Percentiles rank a stretch among this genome's conserved stretches.
Evolutionary conservation across 2,797 vertebrate species (phyloP).

Genomic region (Malacoctenus gilli): DNA sequence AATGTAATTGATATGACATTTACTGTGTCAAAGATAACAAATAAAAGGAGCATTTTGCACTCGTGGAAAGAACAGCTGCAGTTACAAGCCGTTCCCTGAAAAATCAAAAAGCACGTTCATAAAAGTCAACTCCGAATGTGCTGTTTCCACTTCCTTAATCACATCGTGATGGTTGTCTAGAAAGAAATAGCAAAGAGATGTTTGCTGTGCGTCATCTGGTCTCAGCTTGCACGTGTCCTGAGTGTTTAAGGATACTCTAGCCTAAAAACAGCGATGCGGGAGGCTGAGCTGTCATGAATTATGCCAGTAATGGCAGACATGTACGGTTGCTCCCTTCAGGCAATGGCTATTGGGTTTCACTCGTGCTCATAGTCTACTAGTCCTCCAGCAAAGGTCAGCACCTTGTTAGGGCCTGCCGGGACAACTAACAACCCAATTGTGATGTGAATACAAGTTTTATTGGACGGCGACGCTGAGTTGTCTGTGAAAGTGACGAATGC

Average conservation of each 20-base stretch:
- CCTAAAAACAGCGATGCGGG: slow-evolving; percentile 77
- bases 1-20: slow-evolving; percentile 36
- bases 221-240: slow-evolving; percentile 66
- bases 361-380: slow-evolving; percentile 62
- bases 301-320: slow-evolving; percentile 77
- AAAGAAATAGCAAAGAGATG: slow-evolving; percentile 53
- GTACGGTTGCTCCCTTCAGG: slow-evolving; percentile 69
- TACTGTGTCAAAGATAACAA: slow-evolving; percentile 22
- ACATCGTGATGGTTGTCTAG: slow-evolving; percentile 32
- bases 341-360: slow-evolving; percentile 67
- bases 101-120: slow-evolving; percentile 3
- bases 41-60: slow-evolving; percentile 2
- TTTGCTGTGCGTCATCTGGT: slow-evolving; percentile 64
- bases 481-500: not conserved
- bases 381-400: slow-evolving; percentile 69
- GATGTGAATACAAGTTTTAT: slow-evolving; percentile 14
- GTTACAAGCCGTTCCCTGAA: not conserved
- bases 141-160: slow-evolving; percentile 6
- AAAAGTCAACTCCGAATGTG: not conserved
- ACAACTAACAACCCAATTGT: slow-evolving; percentile 59
- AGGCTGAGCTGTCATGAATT: slow-evolving; percentile 72
- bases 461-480: not conserved
- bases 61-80: too few species aligned
- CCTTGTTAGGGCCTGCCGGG: slow-evolving; percentile 66
- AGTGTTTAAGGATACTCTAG: slow-evolving; percentile 66